Evolutionary conservation across 2,797 vertebrate genomes (phyloP), one percentile per base, ranked within the genome.

Genomic region (Tamandua tetradactyla): DNA sequence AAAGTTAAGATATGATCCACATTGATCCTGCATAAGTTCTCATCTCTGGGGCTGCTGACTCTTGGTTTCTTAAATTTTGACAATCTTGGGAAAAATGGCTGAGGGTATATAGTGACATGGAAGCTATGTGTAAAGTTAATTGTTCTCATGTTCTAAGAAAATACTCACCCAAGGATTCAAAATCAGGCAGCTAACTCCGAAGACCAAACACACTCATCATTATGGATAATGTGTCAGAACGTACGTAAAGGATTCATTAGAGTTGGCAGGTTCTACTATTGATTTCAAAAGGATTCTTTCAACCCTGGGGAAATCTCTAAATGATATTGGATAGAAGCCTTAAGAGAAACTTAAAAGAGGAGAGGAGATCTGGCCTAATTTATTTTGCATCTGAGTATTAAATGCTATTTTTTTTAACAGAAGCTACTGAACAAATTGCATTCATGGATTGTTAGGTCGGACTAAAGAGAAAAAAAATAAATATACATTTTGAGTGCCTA

Each of bases 381-480:
- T 85, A 79, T 75, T 93, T 86, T 15, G 83, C 92, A 81, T 68
- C 30, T 23, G 66, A 76, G 15, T 49, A 42, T 66, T 81, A 90
- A 82, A 66, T 87, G 27, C 23, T 57, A 80, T 49, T 78, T 12
- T 25, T 75, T 93, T 74, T 37, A 74, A 68, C 15, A 68, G 75
- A 95, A 94, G 18, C 13, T 69, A 62, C 15, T 55, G 18, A 86
- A 5, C 6, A 32, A 71, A 88, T 72, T 35, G 4, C 17, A 86
- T 5, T 3, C 27, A 68, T 47, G 11, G 35, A 44, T 75, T 81
- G 2, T 3, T 87, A 79, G 1, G 1, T 79, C 35, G 84, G 78
- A 82, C 3, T 82, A 40, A 84, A 78, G 30, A 62, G 7, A 87
- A 84, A 47, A 52, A 68, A 52, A 92, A 68, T 55, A 61, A 57